These are phyloP conservation scores for Lutjanus argentimaculatus DNA, from an alignment of 2,797 vertebrate species.

Conservation along the genomic window DNA sequence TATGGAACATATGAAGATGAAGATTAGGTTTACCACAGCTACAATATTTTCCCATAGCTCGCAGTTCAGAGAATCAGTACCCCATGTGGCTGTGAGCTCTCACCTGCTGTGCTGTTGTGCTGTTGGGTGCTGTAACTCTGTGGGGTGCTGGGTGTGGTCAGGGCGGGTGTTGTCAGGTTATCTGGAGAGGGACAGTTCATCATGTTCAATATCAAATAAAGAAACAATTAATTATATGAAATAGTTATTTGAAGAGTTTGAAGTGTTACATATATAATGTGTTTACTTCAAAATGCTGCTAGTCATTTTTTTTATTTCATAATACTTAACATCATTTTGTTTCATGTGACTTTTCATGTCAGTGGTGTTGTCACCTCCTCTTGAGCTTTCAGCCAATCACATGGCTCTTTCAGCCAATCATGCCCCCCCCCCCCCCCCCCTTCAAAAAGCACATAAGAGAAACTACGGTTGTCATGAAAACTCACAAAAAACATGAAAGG, in stretches of 20 bases:
- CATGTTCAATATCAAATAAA: not conserved
- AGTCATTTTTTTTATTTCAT: not conserved
- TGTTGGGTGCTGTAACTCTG: not conserved
- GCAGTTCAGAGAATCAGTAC: not conserved
- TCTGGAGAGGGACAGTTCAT: not conserved
- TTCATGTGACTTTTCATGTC: not conserved
- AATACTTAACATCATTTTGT: not conserved
- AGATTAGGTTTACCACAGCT: not conserved
- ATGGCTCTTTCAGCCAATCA: not conserved
- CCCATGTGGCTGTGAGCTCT: not conserved
- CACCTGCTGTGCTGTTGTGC: constrained; percentile 16
- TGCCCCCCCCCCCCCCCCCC: too few relatives aligned
- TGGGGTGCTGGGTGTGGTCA: not conserved
- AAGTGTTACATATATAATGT: not conserved
- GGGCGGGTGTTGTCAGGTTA: not conserved
- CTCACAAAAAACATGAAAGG: too few relatives aligned
- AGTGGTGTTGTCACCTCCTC: too few relatives aligned
- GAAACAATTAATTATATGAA: not conserved
- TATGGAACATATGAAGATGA: not conserved
- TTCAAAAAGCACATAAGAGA: too few relatives aligned
- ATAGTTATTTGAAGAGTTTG: not conserved
- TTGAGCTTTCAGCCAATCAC: not conserved
- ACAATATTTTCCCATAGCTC: not conserved
- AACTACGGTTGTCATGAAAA: too few relatives aligned
- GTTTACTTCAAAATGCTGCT: not conserved